phyloP scores from a whole-genome alignment of 2,113 vertebrate genomes.

The Dipodomys ordii region DNA sequence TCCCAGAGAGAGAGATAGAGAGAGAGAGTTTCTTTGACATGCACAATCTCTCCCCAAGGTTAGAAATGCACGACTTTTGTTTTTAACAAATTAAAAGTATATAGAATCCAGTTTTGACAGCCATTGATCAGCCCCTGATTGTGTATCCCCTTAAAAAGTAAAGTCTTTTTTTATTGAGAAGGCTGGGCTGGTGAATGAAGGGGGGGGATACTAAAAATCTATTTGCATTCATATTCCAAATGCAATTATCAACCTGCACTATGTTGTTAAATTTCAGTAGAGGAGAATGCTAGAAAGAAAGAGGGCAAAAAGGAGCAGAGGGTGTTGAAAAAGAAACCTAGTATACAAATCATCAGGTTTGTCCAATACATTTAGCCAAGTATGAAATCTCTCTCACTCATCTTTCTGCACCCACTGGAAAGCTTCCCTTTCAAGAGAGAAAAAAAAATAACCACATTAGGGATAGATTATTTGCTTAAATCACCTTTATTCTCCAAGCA shows the following conservation, averaged over 20 bases:
- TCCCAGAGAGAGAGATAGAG: slow-evolving; percentile 68
- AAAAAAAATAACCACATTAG: slow-evolving; percentile 82
- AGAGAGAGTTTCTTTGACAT: slow-evolving; percentile 77
- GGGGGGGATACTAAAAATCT: background rate
- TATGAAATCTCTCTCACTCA: background rate
- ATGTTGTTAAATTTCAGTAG: slow-evolving; percentile 50
- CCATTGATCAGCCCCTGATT: background rate
- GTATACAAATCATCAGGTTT: background rate
- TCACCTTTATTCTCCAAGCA: slow-evolving; percentile 68
- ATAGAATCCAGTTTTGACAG: slow-evolving; percentile 47
- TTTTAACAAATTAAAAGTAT: slow-evolving; percentile 71
- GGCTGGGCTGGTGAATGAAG: background rate
- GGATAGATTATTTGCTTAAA: slow-evolving; percentile 77
- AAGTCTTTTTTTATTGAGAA: background rate
- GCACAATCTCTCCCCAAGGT: slow-evolving; percentile 68
- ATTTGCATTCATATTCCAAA: slow-evolving; percentile 60
- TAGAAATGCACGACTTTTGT: slow-evolving; percentile 73
- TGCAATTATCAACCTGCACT: slow-evolving; percentile 2
- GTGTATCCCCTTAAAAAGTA: background rate
- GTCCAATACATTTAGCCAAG: background rate
- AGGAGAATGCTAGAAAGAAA: background rate
- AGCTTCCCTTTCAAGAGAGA: slow-evolving; percentile 9
- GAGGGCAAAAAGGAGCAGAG: background rate
- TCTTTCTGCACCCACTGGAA: slow-evolving; percentile 58
- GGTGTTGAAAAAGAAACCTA: background rate